Base-by-base conservation (phyloP, 2,888 invertebrate species). In the Alloplasta piceator region DNA sequence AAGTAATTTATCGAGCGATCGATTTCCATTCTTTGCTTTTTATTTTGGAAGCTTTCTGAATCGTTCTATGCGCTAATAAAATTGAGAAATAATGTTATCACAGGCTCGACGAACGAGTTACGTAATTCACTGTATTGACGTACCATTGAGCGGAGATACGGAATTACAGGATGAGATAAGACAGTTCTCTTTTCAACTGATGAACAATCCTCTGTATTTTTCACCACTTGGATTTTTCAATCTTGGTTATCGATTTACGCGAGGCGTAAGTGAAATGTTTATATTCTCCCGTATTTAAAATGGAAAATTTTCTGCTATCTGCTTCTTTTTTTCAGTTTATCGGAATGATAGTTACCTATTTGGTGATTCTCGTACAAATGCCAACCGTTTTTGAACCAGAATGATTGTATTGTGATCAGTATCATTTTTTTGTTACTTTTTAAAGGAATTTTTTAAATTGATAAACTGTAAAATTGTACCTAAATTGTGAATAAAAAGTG, bases 141-240 rank as follows among this genome's bases (percentile, higher is more conserved):
- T 14, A 12, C 9, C 46, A 4, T 26, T 26, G 52, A 43, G 6
- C 60, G 2, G 6, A 0, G 68, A 82, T 46, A 1, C 39, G 7
- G 71, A 80, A 50, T 67, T 74, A 41, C 38, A 6, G 14, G 16
- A 71, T 14, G 74, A 82, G 74, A 78, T 84, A 26, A 38, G 73
- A 16, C 82, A 82, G 26, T 83, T 82, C 16, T 70, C 70, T 9
- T 41, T 82, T 1, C 84, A 84, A 60, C 55, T 84, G 56, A 50
- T 73, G 52, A 78, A 82, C n/a, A 78, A 85, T 79, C 82, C 79
- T 52, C 16, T 85, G 10, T 14, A 12, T 7, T 83, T 85, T 14
- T 73, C 66, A 38, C 81, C 83, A 0, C 74, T 43, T 60, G 82
- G 80, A 56, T 77, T 85, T n/a, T 63, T 83, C 46, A 41, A 66